Evolutionary conservation across 2,888 invertebrate genomes (phyloP), one percentile per base, ranked within the genome.

Genomic region (Vesta saturnalis): DNA sequence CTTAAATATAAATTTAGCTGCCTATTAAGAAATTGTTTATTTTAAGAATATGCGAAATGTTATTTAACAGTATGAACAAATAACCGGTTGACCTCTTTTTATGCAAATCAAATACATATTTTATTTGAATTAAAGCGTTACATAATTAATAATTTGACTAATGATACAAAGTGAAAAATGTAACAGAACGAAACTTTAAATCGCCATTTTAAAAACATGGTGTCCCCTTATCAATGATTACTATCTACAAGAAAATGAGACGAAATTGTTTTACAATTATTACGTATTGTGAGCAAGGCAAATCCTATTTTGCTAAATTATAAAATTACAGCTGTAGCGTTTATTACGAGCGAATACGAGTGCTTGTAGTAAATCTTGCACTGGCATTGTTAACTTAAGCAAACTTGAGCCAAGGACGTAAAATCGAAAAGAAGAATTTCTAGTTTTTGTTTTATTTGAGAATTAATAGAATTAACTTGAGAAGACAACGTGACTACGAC

Each of bases 391-490:
- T 21, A 21, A 39, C 19, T 52, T 18, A 43, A 12, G 52, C 52
- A 52, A 52, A 52, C 52, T 52, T 52, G 21, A 49, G n/a, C 49
- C 68, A 64, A 68, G 68, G 68, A 35, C 68, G 56, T 10, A 10
- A 18, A 22, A 22, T 2, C 8, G 16, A 63, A 56, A 65, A 65
- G 65, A 58, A 47, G 69, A 69, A 62, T 61, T 69, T 65, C 69
- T 54, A 69, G 61, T 69, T 69, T 69, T 69, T 65, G 30, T 56
- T 8, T n/a, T 49, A 68, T 68, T 68, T 60, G 59, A 47, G 64
- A 64, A 68, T 55, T 59, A 68, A 60, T 60, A 65, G 60, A 55
- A n/a, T n/a, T n/a, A n/a, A n/a, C n/a, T n/a, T n/a, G n/a, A n/a
- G n/a, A 60, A 54, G n/a, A 55, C 60, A 59, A 59, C 54, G 49